Conservation (phyloP, 2,113 vertebrate species). For the human (Homo sapiens) region DNA sequence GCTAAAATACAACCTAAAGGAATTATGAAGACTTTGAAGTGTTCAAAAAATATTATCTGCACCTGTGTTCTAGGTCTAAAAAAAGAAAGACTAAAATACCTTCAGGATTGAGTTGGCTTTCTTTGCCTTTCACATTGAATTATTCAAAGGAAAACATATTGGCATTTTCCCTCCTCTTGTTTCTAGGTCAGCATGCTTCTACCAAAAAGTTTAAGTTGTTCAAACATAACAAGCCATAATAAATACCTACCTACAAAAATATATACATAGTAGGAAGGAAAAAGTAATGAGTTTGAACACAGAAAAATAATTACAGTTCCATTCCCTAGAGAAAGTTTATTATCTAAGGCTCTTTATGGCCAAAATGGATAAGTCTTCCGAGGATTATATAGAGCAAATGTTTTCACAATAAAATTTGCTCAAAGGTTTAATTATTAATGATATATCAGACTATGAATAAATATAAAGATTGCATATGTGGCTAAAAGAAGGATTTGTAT, state of each 20-base stretch:
- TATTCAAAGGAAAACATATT: neutral
- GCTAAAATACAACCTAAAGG: neutral
- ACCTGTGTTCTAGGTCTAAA: conserved; percentile 42
- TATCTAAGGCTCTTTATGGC: neutral
- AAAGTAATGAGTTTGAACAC: neutral
- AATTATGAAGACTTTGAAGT: conserved; percentile 23
- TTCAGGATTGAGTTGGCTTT: neutral
- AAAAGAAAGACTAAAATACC: conserved; percentile 20
- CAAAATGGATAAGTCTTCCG: conserved; percentile 19
- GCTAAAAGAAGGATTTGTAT: neutral
- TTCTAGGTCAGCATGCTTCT: conserved; percentile 11
- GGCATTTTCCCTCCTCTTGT: neutral
- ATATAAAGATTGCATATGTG: neutral
- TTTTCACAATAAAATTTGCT: conserved; percentile 40
- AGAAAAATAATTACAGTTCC: neutral
- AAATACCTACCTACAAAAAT: neutral
- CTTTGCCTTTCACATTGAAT: neutral
- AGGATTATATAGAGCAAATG: neutral
- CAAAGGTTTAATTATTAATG: neutral
- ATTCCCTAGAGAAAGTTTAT: neutral
- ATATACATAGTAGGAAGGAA: neutral
- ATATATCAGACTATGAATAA: conserved; percentile 12
- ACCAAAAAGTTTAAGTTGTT: conserved; percentile 30
- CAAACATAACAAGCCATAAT: neutral
- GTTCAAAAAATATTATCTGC: conserved; percentile 47